A percentile compares a stretch with the other conserved stretches of the same genome.
Evolutionary conservation across 2,113 vertebrate species (phyloP).

Genomic region (Nothocercus julius): DNA sequence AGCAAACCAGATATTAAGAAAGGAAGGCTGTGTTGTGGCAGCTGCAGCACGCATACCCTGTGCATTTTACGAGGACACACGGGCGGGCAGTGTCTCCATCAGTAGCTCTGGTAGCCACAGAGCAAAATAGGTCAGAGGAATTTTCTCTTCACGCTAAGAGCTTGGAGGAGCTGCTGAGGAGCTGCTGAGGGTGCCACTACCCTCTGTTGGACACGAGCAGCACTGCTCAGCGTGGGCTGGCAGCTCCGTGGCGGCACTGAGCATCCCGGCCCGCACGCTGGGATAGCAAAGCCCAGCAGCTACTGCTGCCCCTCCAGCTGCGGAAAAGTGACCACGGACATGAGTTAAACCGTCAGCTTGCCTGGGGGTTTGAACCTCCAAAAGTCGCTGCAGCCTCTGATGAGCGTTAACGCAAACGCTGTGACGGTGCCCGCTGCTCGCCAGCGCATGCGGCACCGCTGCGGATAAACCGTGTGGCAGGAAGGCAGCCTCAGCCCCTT

Average conservation of each 20-base stretch:
- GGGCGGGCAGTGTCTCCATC: not conserved
- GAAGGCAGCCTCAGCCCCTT: not conserved
- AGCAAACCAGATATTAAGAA: not conserved
- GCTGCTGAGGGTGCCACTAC: not conserved
- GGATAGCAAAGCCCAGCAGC: too few relatives aligned
- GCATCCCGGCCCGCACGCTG: not conserved
- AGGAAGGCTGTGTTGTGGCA: not conserved
- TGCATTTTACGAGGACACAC: not conserved
- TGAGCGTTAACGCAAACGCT: not conserved
- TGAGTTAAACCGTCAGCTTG: not conserved
- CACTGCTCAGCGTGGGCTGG: not conserved
- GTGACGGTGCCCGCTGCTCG: not conserved
- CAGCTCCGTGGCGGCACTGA: fast-evolving
- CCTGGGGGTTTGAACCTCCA: not conserved
- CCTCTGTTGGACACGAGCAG: not conserved
- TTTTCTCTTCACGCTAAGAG: not conserved
- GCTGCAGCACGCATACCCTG: not conserved
- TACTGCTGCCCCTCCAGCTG: not conserved
- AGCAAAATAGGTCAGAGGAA: not conserved
- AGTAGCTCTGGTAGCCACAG: not conserved
- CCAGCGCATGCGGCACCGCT: not conserved
- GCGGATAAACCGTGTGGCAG: not conserved
- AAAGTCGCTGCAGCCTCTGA: not conserved
- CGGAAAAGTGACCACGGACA: not conserved
- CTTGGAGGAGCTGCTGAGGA: not conserved